Evolutionary conservation across 2,888 invertebrate species (phyloP), one percentile per base, ranked within the genome.

Genomic region (Meghimatium bilineatum): DNA sequence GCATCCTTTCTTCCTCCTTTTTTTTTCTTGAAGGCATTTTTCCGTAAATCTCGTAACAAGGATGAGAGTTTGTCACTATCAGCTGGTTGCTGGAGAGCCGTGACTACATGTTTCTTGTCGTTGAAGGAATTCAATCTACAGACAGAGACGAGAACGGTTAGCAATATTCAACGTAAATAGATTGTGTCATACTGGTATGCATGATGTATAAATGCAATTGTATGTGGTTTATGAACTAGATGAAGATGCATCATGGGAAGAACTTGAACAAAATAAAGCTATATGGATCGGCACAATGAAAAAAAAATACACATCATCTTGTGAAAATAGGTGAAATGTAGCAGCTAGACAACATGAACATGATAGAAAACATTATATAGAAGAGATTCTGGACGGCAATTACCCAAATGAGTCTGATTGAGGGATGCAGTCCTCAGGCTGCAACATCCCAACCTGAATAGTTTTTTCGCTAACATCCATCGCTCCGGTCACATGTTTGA

Each of bases 391-490:
- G 5, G 12, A 12, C 5, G 12, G 12, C 44, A 63, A 26, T 83
- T 72, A 83, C 83, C 71, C 29, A 63, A 83, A 83, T 10, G 83
- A 78, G 17, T 83, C 56, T 20, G 52, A 17, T 32, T 20, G 23
- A 1, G 84, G 82, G 44, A 69, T 66, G 38, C 86, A 86, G 23
- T 84, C 63, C n/a, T 82, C 82, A 12, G 89, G 89, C 5, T 90
- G 89, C 85, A 91, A 88, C 29, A 91, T 87, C 0, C 91, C 91
- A n/a, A 91, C 88, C 85, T 91, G 91, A 29, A 91, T 86, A 66
- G 89, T 89, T 49, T 89, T 87, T 38, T 87, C 85, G 75, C 90
- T 89, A 44, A 91, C 87, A 66, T 90, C 90, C 52, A 91, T 82
- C 34, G 90, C 86, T 29, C 86, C 82, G 5, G 89, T 88, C 17